phyloP scores from a whole-genome alignment of 2,888 invertebrate genomes.

The Sceliomorpha sp. region DNA sequence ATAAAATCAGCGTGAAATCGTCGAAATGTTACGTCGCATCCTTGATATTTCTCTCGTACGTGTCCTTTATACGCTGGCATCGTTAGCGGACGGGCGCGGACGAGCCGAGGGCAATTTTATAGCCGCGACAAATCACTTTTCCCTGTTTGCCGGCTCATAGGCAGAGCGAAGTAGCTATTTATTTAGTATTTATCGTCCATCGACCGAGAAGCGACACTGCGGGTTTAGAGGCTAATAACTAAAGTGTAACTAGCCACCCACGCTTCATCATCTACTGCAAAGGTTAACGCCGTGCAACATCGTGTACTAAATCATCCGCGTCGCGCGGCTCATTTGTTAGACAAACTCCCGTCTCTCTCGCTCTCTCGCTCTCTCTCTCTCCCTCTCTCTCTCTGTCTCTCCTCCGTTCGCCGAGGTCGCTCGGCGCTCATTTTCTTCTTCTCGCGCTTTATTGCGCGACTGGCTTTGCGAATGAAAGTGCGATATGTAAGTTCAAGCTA shows the following conservation, averaged over 20 bases:
- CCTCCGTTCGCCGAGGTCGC: slow-evolving; percentile 6
- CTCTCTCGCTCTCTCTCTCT: slow-evolving; percentile 1
- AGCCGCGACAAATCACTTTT: slow-evolving; percentile 26
- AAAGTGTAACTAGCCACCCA: slow-evolving; percentile 64
- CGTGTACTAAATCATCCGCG: slow-evolving; percentile 76
- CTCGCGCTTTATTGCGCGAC: slow-evolving; percentile 3
- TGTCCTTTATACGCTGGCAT: slow-evolving; percentile 6
- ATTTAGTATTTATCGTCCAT: slow-evolving; percentile 37
- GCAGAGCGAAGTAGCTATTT: slow-evolving; percentile 20
- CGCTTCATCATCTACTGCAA: slow-evolving; percentile 64
- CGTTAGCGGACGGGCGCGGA: slow-evolving; percentile 1
- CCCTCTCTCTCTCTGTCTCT: slow-evolving; percentile 10
- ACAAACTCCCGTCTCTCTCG: slow-evolving; percentile 62
- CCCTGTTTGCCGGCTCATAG: slow-evolving; percentile 11
- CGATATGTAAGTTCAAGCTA: neutral
- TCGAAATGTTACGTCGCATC: neutral
- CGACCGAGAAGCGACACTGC: slow-evolving; percentile 44
- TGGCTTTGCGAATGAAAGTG: slow-evolving; percentile 18
- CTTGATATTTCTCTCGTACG: too few relatives aligned
- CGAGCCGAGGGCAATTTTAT: slow-evolving; percentile 5
- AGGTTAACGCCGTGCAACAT: slow-evolving; percentile 65
- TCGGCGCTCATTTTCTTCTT: slow-evolving; percentile 14
- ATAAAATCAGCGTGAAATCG: neutral
- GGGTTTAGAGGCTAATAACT: slow-evolving; percentile 57
- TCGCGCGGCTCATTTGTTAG: slow-evolving; percentile 79